Evolutionary conservation across 2,797 vertebrate genomes (phyloP), one percentile per base, ranked within the genome.

Genomic region (Sarcophilus harrisii): DNA sequence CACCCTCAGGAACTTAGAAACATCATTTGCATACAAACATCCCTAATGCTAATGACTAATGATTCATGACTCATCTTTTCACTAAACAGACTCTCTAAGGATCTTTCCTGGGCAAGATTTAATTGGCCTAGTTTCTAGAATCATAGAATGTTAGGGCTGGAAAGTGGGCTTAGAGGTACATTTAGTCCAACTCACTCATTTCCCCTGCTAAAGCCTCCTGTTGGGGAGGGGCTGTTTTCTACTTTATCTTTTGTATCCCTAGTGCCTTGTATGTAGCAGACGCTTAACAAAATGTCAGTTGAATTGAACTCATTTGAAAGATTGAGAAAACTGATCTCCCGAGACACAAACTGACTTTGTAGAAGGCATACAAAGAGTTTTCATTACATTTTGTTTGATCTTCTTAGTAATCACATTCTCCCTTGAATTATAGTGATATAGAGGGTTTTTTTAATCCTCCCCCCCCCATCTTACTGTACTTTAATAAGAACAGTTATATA

Each of bases 1-100:
- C 24, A 94, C 58, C 91, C 58, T 93, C 89, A 92, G 90, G 96
- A 89, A 94, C 90, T 94, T 93, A 92, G 62, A 96, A 96, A 30
- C 45, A 24, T 92, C 94, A 90, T 58, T 94, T 93, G 58, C 73
- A 81, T 27, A 45, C 73, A 81, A 45, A 81, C 73, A 81, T 45
- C 54, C 91, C 90, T 92, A 91, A 27, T 95, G 52, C 54, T 58
- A 92, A 57, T 59, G 32, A 91, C 45, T 92, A 90, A 92, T 66
- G 62, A 66, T 24, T 18, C 57, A 55, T 32, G 38, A 81, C 27
- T 92, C 93, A 93, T 57, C 30, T 95, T 30, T 91, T 94, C 49
- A 91, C 93, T 95, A 95, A 93, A 58, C 12, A 92, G 73, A 58
- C 38, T 18, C 49, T 87, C 90, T 60, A 55, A 95, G 54, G 28